Evolutionary conservation across 1,140 invertebrate genomes (phyloP), one percentile per base, ranked within the genome.

Genomic region (Drosophila pseudoananassae): DNA sequence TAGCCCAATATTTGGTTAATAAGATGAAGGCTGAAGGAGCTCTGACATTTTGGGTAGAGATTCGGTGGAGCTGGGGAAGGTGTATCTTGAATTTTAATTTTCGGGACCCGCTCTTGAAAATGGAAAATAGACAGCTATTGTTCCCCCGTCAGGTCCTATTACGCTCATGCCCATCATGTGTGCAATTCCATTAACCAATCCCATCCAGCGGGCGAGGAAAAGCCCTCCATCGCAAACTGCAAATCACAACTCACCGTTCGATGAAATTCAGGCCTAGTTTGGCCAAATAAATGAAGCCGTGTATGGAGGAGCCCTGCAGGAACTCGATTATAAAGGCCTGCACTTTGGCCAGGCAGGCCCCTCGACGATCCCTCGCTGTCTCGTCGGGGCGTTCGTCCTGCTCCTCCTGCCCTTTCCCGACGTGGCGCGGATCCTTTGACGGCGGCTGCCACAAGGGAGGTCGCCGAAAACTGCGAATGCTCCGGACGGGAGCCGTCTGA

Each of bases 231-330:
- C 14, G 40, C 29, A 33, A 27, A 27, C n/a, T 10, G 4, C n/a
- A 46, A 49, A 57, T 47, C 52, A 36, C n/a, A 47, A 88, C 83
- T 85, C 69, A 91, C 91, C 91, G 73, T 63, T 92, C 91, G 7
- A 88, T 38, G 15, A 91, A 76, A 59, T 72, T 91, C 29, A 92
- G 66, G 10, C 91, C 91, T 14, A 78, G 61, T 63, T 92, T 92
- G 54, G 90, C 88, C 80, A 92, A 78, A 81, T 92, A 92, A 49
- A 89, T 77, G 56, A 92, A 90, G 9, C 91, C 91, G 66, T 92
- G 91, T 61, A 91, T 90, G 51, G 90, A 91, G 29, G 90, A 90
- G 43, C 76, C 80, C 38, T 90, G 75, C 54, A 91, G 64, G 66
- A 91, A 92, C 55, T 92, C 89, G 51, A 92, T 89, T 61, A 90